A percentile compares a stretch with the other conserved stretches of the same genome.
These are phyloP conservation scores for Chunga burmeisteri DNA, from an alignment of 2,113 vertebrate species.

Conservation along the genomic window DNA sequence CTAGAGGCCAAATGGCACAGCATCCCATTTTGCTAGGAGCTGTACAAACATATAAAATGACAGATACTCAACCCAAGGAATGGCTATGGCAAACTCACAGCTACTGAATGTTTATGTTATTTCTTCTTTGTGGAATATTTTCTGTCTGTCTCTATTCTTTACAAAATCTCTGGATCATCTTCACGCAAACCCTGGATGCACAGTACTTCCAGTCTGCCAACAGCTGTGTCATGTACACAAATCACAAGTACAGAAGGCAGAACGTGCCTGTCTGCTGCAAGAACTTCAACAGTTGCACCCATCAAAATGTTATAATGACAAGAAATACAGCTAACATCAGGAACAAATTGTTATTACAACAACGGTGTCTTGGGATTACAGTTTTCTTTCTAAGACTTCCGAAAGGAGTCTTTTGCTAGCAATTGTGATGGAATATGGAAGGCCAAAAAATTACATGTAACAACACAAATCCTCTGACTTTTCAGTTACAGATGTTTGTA, in stretches of 20 bases:
- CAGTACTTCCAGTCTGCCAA: not conserved
- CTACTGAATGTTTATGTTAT: not conserved
- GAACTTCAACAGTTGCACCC: not conserved
- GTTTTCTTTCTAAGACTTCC: not conserved
- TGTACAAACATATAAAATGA: not conserved
- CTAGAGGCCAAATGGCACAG: constrained; percentile 54
- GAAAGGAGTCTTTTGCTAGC: not conserved
- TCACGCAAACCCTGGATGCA: not conserved
- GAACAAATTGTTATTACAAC: not conserved
- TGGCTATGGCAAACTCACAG: not conserved
- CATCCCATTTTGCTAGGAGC: not conserved
- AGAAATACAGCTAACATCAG: not conserved
- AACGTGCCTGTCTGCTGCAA: not conserved
- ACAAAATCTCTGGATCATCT: not conserved
- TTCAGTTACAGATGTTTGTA: not conserved
- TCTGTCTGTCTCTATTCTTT: not conserved
- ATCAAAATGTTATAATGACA: not conserved
- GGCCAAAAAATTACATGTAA: not conserved
- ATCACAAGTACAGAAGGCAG: not conserved
- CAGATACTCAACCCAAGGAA: not conserved
- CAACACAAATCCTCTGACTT: not conserved
- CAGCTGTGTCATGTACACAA: not conserved
- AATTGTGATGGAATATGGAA: not conserved
- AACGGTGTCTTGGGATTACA: not conserved
- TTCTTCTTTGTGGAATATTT: not conserved